Percentiles rank a stretch among this genome's conserved stretches.
Evolutionary conservation across 2,797 vertebrate genomes (phyloP).

Genomic region (Pseudochirops cupreus): DNA sequence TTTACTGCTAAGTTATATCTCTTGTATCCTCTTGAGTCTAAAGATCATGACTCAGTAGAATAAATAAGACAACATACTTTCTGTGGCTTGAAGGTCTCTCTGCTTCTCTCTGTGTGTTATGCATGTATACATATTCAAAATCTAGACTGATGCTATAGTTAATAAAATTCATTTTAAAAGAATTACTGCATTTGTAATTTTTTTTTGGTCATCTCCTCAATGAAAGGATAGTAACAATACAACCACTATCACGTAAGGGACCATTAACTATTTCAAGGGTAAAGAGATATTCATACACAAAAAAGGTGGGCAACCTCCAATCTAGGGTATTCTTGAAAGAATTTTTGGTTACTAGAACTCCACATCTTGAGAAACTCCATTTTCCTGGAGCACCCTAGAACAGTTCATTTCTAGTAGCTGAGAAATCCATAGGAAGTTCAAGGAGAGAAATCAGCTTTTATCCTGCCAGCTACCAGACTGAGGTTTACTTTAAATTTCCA

Average conservation of each 20-base stretch:
- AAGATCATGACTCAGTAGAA: background rate
- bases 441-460: slow-evolving; percentile 17
- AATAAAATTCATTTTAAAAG: background rate
- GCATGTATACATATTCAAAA: background rate
- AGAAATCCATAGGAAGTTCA: background rate
- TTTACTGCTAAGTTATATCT: background rate
- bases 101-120: background rate
- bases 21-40: background rate
- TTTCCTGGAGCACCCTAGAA: background rate
- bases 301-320: background rate
- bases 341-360: background rate
- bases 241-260: background rate
- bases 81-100: background rate
- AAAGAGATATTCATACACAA: background rate
- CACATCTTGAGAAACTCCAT: background rate
- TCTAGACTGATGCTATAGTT: background rate
- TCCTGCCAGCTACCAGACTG: slow-evolving; percentile 2
- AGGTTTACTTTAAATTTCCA: slow-evolving; percentile 36
- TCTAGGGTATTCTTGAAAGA: background rate
- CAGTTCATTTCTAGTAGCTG: background rate
- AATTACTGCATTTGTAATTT: background rate
- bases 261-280: background rate
- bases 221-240: background rate
- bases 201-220: background rate
- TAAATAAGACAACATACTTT: background rate